Evolutionary conservation across 2,888 invertebrate genomes (phyloP).

Genomic region (Drosophila koepferae): DNA sequence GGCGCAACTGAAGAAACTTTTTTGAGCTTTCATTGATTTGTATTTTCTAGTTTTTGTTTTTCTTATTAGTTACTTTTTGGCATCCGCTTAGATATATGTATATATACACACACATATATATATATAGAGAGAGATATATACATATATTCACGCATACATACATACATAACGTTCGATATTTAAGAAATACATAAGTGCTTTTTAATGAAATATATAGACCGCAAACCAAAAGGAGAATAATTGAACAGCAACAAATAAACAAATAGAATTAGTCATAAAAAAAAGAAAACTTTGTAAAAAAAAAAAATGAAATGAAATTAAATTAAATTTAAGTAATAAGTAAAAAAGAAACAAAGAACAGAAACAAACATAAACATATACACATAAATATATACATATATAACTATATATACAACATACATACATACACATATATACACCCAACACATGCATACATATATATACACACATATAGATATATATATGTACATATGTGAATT

Average conservation of each 20-base stretch:
- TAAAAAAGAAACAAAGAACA: constrained; percentile 5
- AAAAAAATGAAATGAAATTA: constrained; percentile 14
- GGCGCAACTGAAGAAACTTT: background rate
- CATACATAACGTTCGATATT: constrained; percentile 36
- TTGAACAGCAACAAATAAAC: constrained; percentile 21
- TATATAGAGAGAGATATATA: constrained; percentile 19
- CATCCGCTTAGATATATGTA: background rate
- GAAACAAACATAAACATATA: background rate
- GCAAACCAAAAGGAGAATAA: constrained; percentile 51
- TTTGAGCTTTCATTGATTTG: background rate
- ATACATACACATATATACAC: constrained; percentile 23
- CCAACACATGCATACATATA: constrained; percentile 17
- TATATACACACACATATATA: constrained; percentile 10
- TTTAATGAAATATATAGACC: constrained; percentile 75
- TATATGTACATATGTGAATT: constrained; percentile 35
- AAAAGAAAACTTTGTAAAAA: constrained; percentile 49
- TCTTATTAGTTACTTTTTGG: background rate
- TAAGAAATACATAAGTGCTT: constrained; percentile 74
- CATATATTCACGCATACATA: constrained; percentile 18
- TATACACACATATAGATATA: background rate
- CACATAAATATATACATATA: background rate
- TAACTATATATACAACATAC: background rate
- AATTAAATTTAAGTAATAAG: constrained; percentile 9
- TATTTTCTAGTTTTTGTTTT: too few species aligned
- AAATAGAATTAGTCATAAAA: constrained; percentile 39